A percentile compares a stretch with the other conserved stretches of the same genome.
phyloP scores from a whole-genome alignment of 2,113 vertebrate species.

The Elephantulus edwardii region DNA sequence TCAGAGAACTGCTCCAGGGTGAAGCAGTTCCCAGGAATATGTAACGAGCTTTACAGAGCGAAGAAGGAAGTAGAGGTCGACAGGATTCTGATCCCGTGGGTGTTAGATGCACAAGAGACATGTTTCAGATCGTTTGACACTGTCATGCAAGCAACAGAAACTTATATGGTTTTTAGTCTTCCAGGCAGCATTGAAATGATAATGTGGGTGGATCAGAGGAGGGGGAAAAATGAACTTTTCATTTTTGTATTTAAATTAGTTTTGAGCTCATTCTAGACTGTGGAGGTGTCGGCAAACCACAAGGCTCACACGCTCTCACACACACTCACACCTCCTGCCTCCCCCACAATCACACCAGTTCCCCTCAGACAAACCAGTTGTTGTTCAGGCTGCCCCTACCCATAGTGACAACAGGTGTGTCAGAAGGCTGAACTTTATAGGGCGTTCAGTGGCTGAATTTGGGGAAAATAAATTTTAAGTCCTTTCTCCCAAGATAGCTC shows the following conservation, averaged over 20 bases:
- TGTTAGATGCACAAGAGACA: constrained; percentile 17
- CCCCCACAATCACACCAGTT: not conserved
- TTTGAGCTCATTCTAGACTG: constrained; percentile 68
- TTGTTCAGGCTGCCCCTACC: not conserved
- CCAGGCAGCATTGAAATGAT: not conserved
- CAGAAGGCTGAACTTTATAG: not conserved
- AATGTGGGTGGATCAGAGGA: constrained; percentile 64
- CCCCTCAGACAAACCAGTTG: not conserved
- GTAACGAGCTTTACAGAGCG: constrained; percentile 53
- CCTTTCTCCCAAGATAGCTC: no score
- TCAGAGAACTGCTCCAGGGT: constrained; percentile 49
- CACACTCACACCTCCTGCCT: not conserved
- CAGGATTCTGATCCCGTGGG: constrained; percentile 23
- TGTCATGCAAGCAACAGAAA: constrained; percentile 43
- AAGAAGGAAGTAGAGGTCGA: constrained; percentile 44
- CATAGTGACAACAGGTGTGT: not conserved
- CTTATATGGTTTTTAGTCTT: constrained; percentile 77
- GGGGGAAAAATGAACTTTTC: constrained; percentile 42
- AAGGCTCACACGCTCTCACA: not conserved
- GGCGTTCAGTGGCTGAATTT: not conserved
- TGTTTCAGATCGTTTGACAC: constrained; percentile 55
- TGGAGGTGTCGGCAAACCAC: constrained; percentile 24
- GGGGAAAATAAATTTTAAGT: not conserved
- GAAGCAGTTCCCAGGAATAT: constrained; percentile 54
- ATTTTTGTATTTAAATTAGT: constrained; percentile 70